A percentile compares a stretch with the other conserved stretches of the same genome.
Conservation (phyloP, 2,888 invertebrate species). For the Lepidochrysops patricia region DNA sequence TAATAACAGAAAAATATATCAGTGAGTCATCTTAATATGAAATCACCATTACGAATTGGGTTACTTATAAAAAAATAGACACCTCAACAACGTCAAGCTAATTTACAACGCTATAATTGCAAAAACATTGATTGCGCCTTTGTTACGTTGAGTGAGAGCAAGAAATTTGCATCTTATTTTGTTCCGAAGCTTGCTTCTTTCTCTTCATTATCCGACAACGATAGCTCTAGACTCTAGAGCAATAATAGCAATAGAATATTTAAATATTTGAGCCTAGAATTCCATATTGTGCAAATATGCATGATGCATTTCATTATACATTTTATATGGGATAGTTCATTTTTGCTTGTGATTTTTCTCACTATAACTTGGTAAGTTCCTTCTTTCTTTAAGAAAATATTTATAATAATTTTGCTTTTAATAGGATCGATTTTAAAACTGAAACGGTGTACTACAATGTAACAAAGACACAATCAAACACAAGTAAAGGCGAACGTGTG, state of each 20-base stretch:
- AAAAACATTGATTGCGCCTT: slow-evolving; percentile 21
- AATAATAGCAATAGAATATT: too few relatives aligned
- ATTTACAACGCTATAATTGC: slow-evolving; percentile 18
- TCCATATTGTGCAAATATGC: too few relatives aligned
- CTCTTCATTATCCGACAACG: too few relatives aligned
- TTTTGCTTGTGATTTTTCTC: too few relatives aligned
- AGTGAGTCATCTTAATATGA: slow-evolving; percentile 6
- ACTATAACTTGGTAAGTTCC: too few relatives aligned
- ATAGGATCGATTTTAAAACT: not conserved
- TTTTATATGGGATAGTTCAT: too few relatives aligned
- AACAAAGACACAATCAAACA: slow-evolving; percentile 26
- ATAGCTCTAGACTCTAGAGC: too few relatives aligned
- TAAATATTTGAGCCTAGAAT: too few relatives aligned
- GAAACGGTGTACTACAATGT: slow-evolving; percentile 16
- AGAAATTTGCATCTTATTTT: not conserved
- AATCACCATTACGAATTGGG: slow-evolving; percentile 3
- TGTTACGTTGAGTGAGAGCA: not conserved
- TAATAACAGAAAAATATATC: not conserved
- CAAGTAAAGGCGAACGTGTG: slow-evolving; percentile 54
- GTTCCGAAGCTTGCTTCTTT: too few relatives aligned
- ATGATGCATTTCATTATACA: too few relatives aligned
- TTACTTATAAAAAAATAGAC: not conserved
- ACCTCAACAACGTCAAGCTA: slow-evolving; percentile 6
- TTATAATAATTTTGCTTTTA: not conserved
- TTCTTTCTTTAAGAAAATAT: too few relatives aligned